A percentile compares a stretch with the other conserved stretches of the same genome.
phyloP scores from a whole-genome alignment of 2,113 vertebrate genomes.

The Chauna torquata region DNA sequence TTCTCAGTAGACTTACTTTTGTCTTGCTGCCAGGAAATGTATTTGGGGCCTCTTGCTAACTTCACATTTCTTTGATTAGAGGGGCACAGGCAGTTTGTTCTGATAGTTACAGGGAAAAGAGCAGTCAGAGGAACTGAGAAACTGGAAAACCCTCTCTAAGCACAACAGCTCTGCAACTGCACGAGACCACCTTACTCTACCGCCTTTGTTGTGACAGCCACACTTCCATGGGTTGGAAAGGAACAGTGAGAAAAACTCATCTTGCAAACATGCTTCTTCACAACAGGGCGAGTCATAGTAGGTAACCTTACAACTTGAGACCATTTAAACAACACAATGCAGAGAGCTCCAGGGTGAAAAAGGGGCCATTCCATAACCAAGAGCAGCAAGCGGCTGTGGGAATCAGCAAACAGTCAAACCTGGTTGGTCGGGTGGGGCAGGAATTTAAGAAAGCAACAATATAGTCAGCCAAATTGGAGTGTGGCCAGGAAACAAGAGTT shows the following conservation, averaged over 20 bases:
- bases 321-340: background rate
- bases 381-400: background rate
- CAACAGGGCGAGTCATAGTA: background rate
- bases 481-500: background rate
- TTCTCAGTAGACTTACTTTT: conserved; percentile 58
- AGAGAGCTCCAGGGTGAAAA: background rate
- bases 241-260: background rate
- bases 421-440: background rate
- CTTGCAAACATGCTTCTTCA: background rate
- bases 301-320: background rate
- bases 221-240: background rate
- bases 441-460: background rate
- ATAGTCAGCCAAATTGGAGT: background rate
- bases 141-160: background rate
- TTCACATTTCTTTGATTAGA: conserved; percentile 53
- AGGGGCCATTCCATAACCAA: background rate
- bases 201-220: background rate
- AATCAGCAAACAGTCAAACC: background rate
- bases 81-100: conserved; percentile 26
- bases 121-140: background rate
- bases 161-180: background rate
- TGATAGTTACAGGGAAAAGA: background rate
- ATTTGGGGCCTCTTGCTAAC: conserved; percentile 30
- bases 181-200: background rate
- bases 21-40: conserved; percentile 57